phyloP scores from a whole-genome alignment of 2,113 vertebrate genomes.

The Formicarius rufipectus region DNA sequence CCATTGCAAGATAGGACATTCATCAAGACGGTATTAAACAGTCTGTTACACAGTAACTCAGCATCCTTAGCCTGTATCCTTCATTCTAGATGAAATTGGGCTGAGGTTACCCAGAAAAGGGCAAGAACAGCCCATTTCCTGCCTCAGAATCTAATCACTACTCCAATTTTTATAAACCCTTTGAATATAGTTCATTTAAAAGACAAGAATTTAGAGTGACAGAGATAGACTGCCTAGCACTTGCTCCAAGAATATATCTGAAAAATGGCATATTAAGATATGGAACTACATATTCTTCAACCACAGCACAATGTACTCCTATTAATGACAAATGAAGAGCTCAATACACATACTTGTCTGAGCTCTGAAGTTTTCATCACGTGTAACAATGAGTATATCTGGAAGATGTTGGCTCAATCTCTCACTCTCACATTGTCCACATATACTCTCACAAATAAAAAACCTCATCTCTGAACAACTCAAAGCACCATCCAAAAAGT shows the following conservation, averaged over 20 bases:
- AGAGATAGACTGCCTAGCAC: background rate
- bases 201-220: background rate
- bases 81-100: background rate
- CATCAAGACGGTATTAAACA: background rate
- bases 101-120: background rate
- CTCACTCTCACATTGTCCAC: background rate
- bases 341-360: background rate
- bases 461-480: background rate
- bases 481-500: background rate
- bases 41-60: background rate
- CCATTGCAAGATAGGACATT: background rate
- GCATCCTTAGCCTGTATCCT: background rate
- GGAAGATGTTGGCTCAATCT: background rate
- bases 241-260: background rate
- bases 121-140: background rate
- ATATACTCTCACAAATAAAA: background rate
- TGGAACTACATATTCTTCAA: background rate
- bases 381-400: background rate
- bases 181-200: conserved; percentile 2
- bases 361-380: background rate
- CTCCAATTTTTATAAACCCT: conserved; percentile 18
- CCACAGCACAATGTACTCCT: background rate
- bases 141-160: background rate
- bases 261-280: background rate
- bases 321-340: background rate